Evolutionary conservation across 2,888 invertebrate species (phyloP).

Genomic region (Rhaphigaster nebulosa): DNA sequence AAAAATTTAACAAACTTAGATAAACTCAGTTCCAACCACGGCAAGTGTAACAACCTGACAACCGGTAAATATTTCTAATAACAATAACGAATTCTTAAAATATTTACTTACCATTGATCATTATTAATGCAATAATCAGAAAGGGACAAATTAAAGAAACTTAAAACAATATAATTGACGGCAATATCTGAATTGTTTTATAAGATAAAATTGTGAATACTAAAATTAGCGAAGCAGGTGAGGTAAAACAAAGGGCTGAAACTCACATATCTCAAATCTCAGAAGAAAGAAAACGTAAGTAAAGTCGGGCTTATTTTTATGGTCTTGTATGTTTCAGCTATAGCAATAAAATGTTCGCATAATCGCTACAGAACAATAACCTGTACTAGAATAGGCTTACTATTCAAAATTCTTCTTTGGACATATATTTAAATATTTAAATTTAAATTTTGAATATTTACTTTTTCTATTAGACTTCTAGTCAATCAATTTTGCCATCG

Average conservation of each 20-base stretch:
- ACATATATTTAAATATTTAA: not conserved
- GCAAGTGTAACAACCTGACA: slow-evolving; percentile 44
- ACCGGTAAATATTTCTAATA: slow-evolving; percentile 38
- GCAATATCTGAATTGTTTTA: not conserved
- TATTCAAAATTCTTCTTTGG: not conserved
- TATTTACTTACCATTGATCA: not conserved
- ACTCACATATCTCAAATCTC: not conserved
- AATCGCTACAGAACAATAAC: not conserved
- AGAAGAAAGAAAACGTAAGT: not conserved
- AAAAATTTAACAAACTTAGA: slow-evolving; percentile 23
- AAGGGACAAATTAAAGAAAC: not conserved
- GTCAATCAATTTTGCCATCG: not conserved
- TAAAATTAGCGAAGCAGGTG: not conserved
- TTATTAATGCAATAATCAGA: not conserved
- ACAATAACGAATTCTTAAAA: not conserved
- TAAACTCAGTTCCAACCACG: not conserved
- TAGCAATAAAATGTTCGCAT: not conserved
- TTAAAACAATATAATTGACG: not conserved
- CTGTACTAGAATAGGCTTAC: not conserved
- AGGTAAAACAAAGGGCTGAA: slow-evolving; percentile 14
- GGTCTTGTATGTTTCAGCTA: not conserved
- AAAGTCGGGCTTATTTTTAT: not conserved
- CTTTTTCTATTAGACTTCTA: not conserved
- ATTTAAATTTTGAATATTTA: not conserved
- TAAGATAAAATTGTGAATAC: not conserved